Evolutionary conservation across 2,888 invertebrate species (phyloP).

Genomic region (Ctena decussata): DNA sequence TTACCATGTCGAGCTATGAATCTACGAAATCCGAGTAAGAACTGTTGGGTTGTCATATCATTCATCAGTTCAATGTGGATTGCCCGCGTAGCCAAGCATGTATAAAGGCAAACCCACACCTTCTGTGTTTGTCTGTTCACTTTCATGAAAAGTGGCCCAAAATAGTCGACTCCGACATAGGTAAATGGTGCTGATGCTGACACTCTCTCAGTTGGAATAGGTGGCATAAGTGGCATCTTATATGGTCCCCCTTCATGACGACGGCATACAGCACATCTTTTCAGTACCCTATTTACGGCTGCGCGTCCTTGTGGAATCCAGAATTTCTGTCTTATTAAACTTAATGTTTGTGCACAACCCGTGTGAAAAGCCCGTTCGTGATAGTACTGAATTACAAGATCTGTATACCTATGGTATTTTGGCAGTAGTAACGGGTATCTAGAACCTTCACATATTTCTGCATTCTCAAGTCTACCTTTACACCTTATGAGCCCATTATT

Average conservation of each 20-base stretch:
- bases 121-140: not conserved
- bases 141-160: conserved; percentile 15
- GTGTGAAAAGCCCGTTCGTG: conserved; percentile 21
- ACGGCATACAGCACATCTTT: conserved; percentile 29
- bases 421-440: conserved; percentile 24
- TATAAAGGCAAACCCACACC: conserved; percentile 26
- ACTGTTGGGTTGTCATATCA: conserved; percentile 16
- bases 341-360: conserved; percentile 44
- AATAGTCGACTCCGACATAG: conserved; percentile 9
- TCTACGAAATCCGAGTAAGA: conserved; percentile 14
- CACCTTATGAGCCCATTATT: conserved; percentile 6
- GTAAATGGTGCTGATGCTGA: conserved; percentile 10
- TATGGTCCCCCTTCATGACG: conserved; percentile 42
- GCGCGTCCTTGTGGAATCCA: conserved; percentile 45
- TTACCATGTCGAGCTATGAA: conserved; percentile 1
- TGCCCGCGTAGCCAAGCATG: conserved; percentile 12
- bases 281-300: conserved; percentile 22
- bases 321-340: conserved; percentile 11
- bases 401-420: not conserved
- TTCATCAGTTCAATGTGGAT: conserved; percentile 21
- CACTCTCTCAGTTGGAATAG: conserved; percentile 31
- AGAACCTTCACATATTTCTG: conserved; percentile 4
- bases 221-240: conserved; percentile 43
- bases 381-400: conserved; percentile 1
- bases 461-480: conserved; percentile 10